Conservation (phyloP, 2,797 vertebrate species). For the Myioborus melanocephalus region DNA sequence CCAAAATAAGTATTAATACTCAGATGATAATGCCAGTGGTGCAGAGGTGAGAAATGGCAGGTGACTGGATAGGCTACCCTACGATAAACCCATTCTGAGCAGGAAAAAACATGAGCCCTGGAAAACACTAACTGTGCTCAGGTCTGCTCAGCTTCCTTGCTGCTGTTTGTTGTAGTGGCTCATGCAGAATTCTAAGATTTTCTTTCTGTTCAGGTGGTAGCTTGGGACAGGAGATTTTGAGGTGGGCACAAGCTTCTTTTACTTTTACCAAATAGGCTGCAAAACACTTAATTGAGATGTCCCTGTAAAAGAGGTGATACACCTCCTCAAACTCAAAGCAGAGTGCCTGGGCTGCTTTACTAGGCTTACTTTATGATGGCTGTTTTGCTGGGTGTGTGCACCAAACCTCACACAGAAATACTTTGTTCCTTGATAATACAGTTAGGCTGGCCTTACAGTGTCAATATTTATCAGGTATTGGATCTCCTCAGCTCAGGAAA, state of each 20-base stretch:
- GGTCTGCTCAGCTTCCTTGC: neutral
- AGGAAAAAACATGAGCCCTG: neutral
- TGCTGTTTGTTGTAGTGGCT: accelerated
- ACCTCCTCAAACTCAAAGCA: neutral
- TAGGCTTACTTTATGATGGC: neutral
- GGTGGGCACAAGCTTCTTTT: neutral
- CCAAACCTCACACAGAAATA: neutral
- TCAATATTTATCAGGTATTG: neutral
- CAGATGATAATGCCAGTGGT: neutral
- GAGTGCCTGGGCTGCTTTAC: neutral
- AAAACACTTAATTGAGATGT: neutral
- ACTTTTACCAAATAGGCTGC: neutral
- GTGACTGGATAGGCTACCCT: neutral
- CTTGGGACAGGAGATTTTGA: neutral
- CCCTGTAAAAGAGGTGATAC: neutral
- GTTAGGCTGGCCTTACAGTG: neutral
- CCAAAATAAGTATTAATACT: neutral
- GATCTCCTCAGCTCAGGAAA: neutral
- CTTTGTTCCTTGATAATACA: neutral
- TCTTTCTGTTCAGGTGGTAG: neutral
- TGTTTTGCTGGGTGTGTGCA: neutral
- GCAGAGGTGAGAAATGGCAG: neutral
- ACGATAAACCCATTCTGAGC: neutral
- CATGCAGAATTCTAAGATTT: neutral
- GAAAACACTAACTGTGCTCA: neutral